Conservation (phyloP, 2,888 invertebrate species). For the Pandemis cinnamomeana region DNA sequence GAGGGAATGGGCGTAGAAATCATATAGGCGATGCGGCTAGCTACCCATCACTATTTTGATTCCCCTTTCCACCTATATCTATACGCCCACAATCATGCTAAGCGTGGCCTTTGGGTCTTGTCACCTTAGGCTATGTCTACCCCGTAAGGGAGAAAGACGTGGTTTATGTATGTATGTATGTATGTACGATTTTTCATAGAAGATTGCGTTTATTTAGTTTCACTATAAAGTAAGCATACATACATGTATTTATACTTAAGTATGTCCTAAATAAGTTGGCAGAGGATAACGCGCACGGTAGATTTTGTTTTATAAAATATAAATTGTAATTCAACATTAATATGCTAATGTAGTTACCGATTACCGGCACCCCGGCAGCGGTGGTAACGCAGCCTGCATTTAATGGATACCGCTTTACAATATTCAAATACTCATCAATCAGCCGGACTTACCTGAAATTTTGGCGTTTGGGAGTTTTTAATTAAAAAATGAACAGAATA, state of each 20-base stretch:
- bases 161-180: too few relatives aligned
- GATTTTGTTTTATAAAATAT: background rate
- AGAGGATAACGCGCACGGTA: background rate
- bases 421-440: conserved; percentile 60
- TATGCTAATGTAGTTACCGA: conserved; percentile 11
- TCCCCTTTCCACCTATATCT: too few relatives aligned
- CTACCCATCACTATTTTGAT: too few relatives aligned
- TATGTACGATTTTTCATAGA: background rate
- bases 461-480: conserved; percentile 55
- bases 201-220: background rate
- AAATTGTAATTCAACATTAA: background rate
- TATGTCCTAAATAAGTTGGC: background rate
- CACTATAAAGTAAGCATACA: too few relatives aligned
- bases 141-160: too few relatives aligned
- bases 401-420: conserved; percentile 36
- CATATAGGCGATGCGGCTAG: too few relatives aligned
- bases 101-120: too few relatives aligned
- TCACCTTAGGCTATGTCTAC: too few relatives aligned
- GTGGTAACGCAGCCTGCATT: conserved; percentile 28
- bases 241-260: too few relatives aligned
- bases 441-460: conserved; percentile 52
- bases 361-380: conserved; percentile 28
- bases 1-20: too few relatives aligned
- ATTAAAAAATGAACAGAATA: conserved; percentile 58
- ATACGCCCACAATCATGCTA: too few relatives aligned